phyloP scores from a whole-genome alignment of 2,113 vertebrate genomes.

The Eulemur macaco region DNA sequence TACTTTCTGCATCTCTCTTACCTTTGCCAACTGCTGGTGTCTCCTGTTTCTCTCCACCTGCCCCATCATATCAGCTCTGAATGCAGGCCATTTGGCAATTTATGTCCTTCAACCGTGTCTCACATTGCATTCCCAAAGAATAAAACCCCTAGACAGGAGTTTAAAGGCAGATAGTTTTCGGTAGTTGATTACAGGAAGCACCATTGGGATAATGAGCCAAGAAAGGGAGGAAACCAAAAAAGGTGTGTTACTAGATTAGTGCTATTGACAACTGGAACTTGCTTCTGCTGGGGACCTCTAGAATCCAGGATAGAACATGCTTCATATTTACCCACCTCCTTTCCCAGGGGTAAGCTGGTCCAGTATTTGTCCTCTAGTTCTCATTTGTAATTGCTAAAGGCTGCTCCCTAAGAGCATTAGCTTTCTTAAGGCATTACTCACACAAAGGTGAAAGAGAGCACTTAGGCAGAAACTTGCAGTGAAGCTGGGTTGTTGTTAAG shows the following conservation, averaged over 20 bases:
- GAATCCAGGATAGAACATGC: background rate
- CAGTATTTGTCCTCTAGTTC: background rate
- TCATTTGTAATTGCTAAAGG: background rate
- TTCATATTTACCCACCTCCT: background rate
- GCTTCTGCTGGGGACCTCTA: background rate
- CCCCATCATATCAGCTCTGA: background rate
- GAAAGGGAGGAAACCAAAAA: background rate
- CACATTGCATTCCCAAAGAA: background rate
- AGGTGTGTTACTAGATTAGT: background rate
- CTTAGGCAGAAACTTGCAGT: background rate
- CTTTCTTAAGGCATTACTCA: background rate
- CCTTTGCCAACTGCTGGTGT: background rate
- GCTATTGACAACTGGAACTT: background rate
- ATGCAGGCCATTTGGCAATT: background rate
- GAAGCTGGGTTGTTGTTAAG: background rate
- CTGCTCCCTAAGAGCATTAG: background rate
- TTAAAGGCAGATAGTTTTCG: background rate
- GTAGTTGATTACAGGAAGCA: background rate
- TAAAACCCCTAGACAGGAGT: background rate
- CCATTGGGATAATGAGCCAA: background rate
- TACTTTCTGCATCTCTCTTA: background rate
- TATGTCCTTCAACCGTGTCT: background rate
- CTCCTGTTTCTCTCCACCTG: background rate
- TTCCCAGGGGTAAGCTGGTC: background rate
- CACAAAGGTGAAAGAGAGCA: background rate